phyloP scores from a whole-genome alignment of 2,797 vertebrate species.

The Hippocampus kuda region DNA sequence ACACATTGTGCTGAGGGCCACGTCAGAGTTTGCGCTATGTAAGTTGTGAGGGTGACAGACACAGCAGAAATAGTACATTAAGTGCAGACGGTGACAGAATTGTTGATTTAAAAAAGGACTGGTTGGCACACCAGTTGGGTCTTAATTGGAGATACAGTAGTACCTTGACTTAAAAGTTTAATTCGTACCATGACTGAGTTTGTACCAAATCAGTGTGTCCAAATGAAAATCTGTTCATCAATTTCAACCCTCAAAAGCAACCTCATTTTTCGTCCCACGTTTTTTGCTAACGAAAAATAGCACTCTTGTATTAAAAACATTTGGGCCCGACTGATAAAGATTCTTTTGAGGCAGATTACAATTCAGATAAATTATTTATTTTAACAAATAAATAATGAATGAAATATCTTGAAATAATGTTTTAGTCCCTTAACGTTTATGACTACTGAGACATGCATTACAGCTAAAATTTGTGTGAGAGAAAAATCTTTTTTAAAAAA shows the following conservation, averaged over 20 bases:
- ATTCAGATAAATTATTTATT: too few relatives aligned
- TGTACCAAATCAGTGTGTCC: background rate
- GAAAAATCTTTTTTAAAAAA: too few relatives aligned
- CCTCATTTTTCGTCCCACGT: background rate
- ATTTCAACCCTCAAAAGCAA: background rate
- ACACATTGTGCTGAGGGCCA: constrained; percentile 5
- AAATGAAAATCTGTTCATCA: background rate
- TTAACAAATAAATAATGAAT: too few relatives aligned
- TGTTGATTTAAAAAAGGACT: background rate
- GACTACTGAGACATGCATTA: too few relatives aligned
- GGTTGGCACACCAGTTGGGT: background rate
- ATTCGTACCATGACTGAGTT: background rate
- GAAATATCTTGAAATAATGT: too few relatives aligned
- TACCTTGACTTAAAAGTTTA: background rate
- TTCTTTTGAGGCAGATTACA: too few relatives aligned
- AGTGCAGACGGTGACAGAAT: background rate
- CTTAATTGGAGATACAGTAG: background rate
- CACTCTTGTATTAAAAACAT: too few relatives aligned
- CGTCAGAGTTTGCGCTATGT: background rate
- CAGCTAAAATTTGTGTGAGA: too few relatives aligned
- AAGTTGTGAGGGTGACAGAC: constrained; percentile 2
- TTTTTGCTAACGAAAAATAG: background rate
- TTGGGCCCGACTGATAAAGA: too few relatives aligned
- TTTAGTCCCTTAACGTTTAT: too few relatives aligned
- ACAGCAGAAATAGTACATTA: background rate